These are phyloP conservation scores for Euplexia lucipara DNA, from an alignment of 2,888 invertebrate species.

Conservation along the genomic window DNA sequence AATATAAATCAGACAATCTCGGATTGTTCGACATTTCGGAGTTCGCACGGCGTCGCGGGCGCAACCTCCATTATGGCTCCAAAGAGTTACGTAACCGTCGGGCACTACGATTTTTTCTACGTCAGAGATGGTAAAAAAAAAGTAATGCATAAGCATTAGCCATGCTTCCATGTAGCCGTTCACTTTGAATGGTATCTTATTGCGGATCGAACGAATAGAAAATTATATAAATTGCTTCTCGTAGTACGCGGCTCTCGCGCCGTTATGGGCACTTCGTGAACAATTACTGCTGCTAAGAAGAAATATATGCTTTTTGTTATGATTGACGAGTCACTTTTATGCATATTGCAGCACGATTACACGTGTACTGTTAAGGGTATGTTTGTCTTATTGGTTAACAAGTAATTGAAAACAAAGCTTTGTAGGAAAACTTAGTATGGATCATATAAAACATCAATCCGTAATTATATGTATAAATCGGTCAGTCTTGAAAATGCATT, in stretches of 20 bases:
- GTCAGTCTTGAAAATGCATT: no score
- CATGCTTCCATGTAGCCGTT: conserved; percentile 76
- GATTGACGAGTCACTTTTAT: conserved; percentile 54
- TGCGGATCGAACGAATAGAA: conserved; percentile 81
- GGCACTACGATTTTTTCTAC: conserved; percentile 67
- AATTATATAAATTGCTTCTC: conserved; percentile 85
- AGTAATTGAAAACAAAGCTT: conserved; percentile 17
- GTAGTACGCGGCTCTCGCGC: conserved; percentile 73
- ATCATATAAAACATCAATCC: no score
- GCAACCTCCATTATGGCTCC: conserved; percentile 61
- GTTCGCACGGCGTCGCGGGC: conserved; percentile 68
- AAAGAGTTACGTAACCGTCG: conserved; percentile 72
- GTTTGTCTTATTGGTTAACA: conserved; percentile 12
- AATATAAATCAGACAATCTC: conserved; percentile 69
- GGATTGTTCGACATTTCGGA: conserved; percentile 70
- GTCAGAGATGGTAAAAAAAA: conserved; percentile 76
- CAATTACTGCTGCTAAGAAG: conserved; percentile 72
- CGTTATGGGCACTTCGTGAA: conserved; percentile 75
- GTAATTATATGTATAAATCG: no score
- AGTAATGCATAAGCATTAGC: conserved; percentile 81
- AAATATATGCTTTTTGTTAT: conserved; percentile 72
- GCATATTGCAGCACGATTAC: conserved; percentile 37
- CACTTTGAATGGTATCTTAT: conserved; percentile 81
- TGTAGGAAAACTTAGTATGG: background rate
- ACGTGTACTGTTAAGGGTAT: conserved; percentile 15